Conservation (phyloP, 2,113 vertebrate species). For the Poecile atricapillus region DNA sequence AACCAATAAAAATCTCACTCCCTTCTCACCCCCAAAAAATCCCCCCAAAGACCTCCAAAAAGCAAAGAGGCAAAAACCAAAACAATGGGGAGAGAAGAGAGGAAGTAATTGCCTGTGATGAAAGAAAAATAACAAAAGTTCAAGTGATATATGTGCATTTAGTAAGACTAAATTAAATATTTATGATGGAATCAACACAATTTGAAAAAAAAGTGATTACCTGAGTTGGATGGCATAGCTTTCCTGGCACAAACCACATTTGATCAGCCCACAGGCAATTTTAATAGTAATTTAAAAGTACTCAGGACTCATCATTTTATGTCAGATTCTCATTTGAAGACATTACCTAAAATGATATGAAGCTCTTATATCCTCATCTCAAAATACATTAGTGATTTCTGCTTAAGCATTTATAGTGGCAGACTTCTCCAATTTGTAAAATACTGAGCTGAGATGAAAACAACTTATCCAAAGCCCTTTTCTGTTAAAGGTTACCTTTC, state of each 20-base stretch:
- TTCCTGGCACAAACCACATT: slow-evolving; percentile 6
- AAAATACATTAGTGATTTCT: slow-evolving; percentile 47
- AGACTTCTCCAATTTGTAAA: slow-evolving; percentile 22
- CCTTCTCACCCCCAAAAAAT: rapidly evolving
- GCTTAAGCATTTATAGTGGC: background rate
- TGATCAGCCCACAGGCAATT: slow-evolving; percentile 33
- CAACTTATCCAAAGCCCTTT: background rate
- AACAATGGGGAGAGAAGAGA: background rate
- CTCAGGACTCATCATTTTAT: slow-evolving; percentile 38
- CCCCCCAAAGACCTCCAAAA: rapidly evolving
- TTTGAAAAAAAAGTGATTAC: background rate
- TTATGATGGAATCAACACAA: background rate
- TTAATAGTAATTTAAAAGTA: slow-evolving; percentile 57
- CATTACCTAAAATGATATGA: slow-evolving; percentile 45
- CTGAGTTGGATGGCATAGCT: background rate
- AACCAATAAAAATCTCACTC: background rate
- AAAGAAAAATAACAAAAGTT: background rate
- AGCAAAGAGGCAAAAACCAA: background rate
- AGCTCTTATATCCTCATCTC: slow-evolving; percentile 26
- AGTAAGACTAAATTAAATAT: slow-evolving; percentile 35
- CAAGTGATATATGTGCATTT: background rate
- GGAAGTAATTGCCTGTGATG: background rate
- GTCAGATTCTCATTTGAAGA: slow-evolving; percentile 50
- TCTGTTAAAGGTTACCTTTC: background rate
- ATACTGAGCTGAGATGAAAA: background rate